Base-by-base conservation (phyloP, 1,140 invertebrate species). In the Cherax quadricarinatus region DNA sequence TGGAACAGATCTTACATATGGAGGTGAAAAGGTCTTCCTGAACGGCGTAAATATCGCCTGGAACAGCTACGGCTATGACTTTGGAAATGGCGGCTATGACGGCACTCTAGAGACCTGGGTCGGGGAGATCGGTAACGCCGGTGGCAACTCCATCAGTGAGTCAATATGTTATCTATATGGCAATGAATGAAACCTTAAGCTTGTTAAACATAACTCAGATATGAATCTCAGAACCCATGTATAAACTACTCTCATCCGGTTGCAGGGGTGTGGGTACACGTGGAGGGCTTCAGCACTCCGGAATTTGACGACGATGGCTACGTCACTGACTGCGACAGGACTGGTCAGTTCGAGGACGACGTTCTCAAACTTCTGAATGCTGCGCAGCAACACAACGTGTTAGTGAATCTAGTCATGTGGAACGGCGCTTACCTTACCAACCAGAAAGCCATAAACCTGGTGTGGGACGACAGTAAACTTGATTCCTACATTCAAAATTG, bases 101-200 rank as follows among this genome's bases (percentile, higher is more conserved):
- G 84, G 87, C 3, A 94, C 92, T 24, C 94, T 95, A 14, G 95
- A 95, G 83, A 66, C 94, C 21, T 95, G 94, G 89, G 90, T 95
- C 10, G 82, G 93, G 81, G 92, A 95, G 49, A 94, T 95, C 21
- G 93, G 94, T 16, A 93, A 89, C 10, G 91, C 94, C 51, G 95
- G 95, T 21, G 95, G 95, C 73, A 96, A 96, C 88, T 95, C 95
- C 6, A 92, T 95, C 60, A 94, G 95, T 95, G 94, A 95, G 95
- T 94, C 14, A 41, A 41, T 41, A 41, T 41, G 30, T 41, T 41
- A 41, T 41, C 30, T 41, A 41, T 41, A 41, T 2, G 30, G 30
- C 30, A 41, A 41, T 41, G 30, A 41, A 41, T 41, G 30, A 41
- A 41, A 1, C 30, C 30, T 41, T 41, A 41, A 41, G 30, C 30